Evolutionary conservation across 1,140 invertebrate genomes (phyloP).

Genomic region (Berghia stephanieae): DNA sequence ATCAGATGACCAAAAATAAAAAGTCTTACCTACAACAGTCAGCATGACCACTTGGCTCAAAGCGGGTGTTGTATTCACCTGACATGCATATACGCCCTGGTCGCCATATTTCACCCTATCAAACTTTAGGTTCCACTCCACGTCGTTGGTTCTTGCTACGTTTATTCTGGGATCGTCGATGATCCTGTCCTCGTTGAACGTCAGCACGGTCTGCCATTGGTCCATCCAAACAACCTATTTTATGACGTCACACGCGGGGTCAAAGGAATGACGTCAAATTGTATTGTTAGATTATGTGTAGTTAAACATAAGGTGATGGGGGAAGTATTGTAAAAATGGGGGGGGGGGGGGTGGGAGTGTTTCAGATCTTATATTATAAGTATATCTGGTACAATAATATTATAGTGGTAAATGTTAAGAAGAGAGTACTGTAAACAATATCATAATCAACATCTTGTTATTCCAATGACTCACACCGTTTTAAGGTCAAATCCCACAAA

Average conservation of each 20-base stretch:
- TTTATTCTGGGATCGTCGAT: conserved; percentile 58
- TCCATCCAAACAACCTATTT: conserved; percentile 34
- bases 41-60: conserved; percentile 49
- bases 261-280: background rate
- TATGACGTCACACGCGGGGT: background rate
- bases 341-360: too few relatives aligned
- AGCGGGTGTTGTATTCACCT: conserved; percentile 57
- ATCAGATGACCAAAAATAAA: background rate
- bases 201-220: conserved; percentile 37
- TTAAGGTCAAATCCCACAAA: too few relatives aligned
- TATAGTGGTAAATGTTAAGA: too few relatives aligned
- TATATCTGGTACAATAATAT: too few relatives aligned
- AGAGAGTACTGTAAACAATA: too few relatives aligned
- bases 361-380: too few relatives aligned
- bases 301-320: background rate
- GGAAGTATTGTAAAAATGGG: too few relatives aligned
- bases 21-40: conserved; percentile 51
- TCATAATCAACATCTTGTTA: too few relatives aligned
- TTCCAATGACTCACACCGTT: too few relatives aligned
- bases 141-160: conserved; percentile 49
- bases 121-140: conserved; percentile 59
- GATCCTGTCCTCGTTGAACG: conserved; percentile 50
- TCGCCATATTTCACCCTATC: conserved; percentile 50
- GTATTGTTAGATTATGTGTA: background rate
- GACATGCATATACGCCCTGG: conserved; percentile 55